A percentile compares a stretch with the other conserved stretches of the same genome.
Evolutionary conservation across 2,888 invertebrate species (phyloP).

Genomic region (Drosophila incognita): DNA sequence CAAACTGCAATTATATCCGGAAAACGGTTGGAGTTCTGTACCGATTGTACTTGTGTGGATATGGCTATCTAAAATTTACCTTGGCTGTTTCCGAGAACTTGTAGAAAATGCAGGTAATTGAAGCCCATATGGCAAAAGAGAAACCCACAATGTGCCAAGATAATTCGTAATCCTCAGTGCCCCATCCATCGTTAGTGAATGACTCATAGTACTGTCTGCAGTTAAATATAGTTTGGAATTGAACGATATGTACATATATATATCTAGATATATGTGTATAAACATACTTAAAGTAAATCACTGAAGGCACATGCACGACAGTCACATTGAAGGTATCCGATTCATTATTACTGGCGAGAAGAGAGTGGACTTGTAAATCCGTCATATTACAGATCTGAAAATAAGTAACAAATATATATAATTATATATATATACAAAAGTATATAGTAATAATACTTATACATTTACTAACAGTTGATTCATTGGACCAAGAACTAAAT

Average conservation of each 20-base stretch:
- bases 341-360: neutral
- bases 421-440: neutral
- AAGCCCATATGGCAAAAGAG: slow-evolving; percentile 63
- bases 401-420: neutral
- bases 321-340: neutral
- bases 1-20: slow-evolving; percentile 63
- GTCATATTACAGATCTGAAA: slow-evolving; percentile 53
- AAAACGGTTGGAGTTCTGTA: neutral
- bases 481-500: slow-evolving; percentile 41
- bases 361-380: accelerated
- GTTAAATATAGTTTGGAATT: neutral
- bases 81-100: slow-evolving; percentile 65
- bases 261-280: too few relatives aligned
- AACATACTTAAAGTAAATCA: slow-evolving; percentile 69
- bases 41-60: neutral
- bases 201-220: slow-evolving; percentile 33
- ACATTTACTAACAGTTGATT: slow-evolving; percentile 43
- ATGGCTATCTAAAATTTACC: slow-evolving; percentile 34
- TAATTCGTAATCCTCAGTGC: slow-evolving; percentile 22
- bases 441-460: neutral
- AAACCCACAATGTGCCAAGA: slow-evolving; percentile 74
- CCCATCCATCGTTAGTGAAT: accelerated
- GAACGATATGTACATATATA: too few relatives aligned
- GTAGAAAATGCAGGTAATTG: slow-evolving; percentile 66
- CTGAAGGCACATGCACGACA: slow-evolving; percentile 67